These are phyloP conservation scores for Clupea harengus DNA, from an alignment of 2,113 vertebrate species.

Conservation along the genomic window DNA sequence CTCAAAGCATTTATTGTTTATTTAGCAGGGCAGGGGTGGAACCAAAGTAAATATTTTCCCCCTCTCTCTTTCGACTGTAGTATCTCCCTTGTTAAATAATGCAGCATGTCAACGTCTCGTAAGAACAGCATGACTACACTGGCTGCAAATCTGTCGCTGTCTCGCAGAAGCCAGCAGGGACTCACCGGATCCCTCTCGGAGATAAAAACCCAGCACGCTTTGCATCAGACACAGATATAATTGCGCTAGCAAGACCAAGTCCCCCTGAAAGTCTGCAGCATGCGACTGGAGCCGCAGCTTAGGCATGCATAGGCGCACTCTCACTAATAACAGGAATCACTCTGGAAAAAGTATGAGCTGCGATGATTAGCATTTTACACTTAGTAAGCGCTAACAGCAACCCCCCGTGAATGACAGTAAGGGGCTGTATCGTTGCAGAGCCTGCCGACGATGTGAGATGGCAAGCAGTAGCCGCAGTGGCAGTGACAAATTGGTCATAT, in stretches of 20 bases:
- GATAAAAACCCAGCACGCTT: background rate
- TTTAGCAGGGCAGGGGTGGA: background rate
- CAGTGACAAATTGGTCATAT: constrained; percentile 38
- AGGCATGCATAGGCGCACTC: background rate
- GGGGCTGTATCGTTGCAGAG: background rate
- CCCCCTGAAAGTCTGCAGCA: background rate
- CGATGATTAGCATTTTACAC: background rate
- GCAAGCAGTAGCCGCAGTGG: constrained; percentile 5
- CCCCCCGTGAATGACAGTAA: background rate
- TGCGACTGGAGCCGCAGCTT: background rate
- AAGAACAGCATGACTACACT: background rate
- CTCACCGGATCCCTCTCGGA: background rate
- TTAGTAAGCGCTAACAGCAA: constrained; percentile 10
- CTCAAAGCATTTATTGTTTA: background rate
- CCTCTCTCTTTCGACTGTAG: background rate
- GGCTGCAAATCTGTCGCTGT: background rate
- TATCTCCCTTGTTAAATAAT: background rate
- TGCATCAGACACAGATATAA: constrained; percentile 3
- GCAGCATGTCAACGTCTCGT: background rate
- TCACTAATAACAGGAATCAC: background rate
- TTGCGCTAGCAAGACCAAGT: background rate
- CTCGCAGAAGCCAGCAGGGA: background rate
- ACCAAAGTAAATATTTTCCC: background rate
- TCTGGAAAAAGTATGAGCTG: background rate
- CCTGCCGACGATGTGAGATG: background rate